phyloP scores from a whole-genome alignment of 2,113 vertebrate species.

The Alouatta palliata region DNA sequence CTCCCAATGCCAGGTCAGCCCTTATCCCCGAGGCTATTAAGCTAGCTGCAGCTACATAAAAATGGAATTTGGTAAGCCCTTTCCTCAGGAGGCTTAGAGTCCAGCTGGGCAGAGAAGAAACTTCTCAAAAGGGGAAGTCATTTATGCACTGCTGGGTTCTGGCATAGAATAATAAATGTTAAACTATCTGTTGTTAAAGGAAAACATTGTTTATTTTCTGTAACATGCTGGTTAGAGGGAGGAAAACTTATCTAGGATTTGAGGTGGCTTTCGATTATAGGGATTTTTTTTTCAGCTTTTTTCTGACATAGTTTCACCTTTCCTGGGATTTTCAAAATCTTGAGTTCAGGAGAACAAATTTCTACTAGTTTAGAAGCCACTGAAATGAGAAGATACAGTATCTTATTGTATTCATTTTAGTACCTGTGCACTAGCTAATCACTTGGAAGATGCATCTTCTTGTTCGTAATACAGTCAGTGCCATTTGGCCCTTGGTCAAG shows the following conservation, averaged over 20 bases:
- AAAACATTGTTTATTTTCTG: slow-evolving; percentile 55
- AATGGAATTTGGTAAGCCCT: background rate
- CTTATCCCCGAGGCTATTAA: background rate
- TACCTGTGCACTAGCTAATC: background rate
- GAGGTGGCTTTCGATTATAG: background rate
- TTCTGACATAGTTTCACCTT: background rate
- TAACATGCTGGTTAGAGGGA: background rate
- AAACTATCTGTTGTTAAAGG: slow-evolving; percentile 46
- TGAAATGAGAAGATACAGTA: background rate
- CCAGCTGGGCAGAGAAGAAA: slow-evolving; percentile 18
- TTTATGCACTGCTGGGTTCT: background rate
- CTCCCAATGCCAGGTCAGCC: background rate
- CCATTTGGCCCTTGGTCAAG: background rate
- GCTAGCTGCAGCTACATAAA: background rate
- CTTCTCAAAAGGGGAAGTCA: background rate
- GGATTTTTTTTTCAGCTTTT: background rate
- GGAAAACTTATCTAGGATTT: background rate
- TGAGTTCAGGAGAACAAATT: background rate
- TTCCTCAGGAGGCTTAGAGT: background rate
- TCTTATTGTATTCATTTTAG: background rate
- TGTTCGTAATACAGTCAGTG: background rate
- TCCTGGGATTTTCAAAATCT: background rate
- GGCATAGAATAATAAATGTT: background rate
- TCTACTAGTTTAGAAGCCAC: background rate
- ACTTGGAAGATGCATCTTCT: background rate